Conservation (phyloP, 2,113 vertebrate genomes). For the Coregonus clupeaformis region DNA sequence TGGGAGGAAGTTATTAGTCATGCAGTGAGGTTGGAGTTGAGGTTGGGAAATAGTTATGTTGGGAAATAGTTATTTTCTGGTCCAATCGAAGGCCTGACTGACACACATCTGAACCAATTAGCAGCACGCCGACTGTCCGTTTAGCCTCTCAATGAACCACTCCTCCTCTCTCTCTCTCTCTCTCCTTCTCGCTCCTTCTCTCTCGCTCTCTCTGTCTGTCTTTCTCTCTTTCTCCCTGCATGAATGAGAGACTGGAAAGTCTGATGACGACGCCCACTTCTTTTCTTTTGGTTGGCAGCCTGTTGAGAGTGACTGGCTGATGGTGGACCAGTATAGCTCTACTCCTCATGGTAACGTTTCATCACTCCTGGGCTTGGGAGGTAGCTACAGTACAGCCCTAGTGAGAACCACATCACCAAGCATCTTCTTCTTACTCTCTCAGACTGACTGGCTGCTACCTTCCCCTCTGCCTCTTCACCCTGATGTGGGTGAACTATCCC, state of each 20-base stretch:
- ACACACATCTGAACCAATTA: constrained; percentile 5
- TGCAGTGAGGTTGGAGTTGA: constrained; percentile 21
- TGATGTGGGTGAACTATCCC: too few species aligned
- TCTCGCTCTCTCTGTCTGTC: background rate
- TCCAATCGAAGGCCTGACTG: background rate
- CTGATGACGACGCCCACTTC: background rate
- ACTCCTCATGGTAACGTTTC: background rate
- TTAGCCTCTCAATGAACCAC: constrained; percentile 10
- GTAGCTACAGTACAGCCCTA: background rate
- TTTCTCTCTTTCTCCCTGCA: background rate
- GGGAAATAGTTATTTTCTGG: too few species aligned
- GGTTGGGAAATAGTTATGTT: constrained; percentile 7
- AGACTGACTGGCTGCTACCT: background rate
- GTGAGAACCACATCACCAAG: background rate
- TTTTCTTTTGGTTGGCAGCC: background rate
- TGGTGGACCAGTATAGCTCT: background rate
- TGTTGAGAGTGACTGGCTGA: background rate
- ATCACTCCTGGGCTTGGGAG: background rate
- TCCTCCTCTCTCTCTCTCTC: constrained; percentile 16
- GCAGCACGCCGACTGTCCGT: constrained; percentile 10
- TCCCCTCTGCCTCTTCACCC: background rate
- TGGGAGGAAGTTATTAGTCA: constrained; percentile 43
- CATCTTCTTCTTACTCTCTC: constrained; percentile 16
- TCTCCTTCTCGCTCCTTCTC: background rate
- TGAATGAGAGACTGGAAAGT: constrained; percentile 1